Percentiles rank a stretch among this genome's conserved stretches.
phyloP scores from a whole-genome alignment of 2,113 vertebrate species.

The Forbesichthys agassizii region DNA sequence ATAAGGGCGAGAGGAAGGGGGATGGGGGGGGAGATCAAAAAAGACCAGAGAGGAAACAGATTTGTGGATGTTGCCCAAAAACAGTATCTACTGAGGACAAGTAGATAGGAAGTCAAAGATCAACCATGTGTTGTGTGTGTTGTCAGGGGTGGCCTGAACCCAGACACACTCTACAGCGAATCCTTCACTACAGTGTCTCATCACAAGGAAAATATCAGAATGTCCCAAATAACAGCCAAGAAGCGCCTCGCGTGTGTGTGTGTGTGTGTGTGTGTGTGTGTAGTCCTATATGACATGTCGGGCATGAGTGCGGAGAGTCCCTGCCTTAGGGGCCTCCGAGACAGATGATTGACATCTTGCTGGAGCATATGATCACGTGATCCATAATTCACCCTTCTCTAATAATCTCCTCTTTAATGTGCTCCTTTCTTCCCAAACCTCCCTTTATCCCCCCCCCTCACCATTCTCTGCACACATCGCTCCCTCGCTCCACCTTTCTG shows the following conservation, averaged over 20 bases:
- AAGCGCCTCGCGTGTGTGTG: slow-evolving; percentile 13
- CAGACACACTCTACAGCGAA: slow-evolving; percentile 34
- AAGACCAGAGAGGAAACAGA: slow-evolving; percentile 44
- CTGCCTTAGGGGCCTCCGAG: slow-evolving; percentile 59
- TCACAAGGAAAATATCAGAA: slow-evolving; percentile 45
- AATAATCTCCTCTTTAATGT: slow-evolving; percentile 33
- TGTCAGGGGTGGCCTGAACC: slow-evolving; percentile 31
- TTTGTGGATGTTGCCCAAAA: slow-evolving; percentile 45
- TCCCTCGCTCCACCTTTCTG: slow-evolving; percentile 7
- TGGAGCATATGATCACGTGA: slow-evolving; percentile 60
- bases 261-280: slow-evolving; percentile 14
- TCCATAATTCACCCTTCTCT: slow-evolving; percentile 38
- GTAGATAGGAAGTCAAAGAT: slow-evolving; percentile 41
- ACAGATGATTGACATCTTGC: slow-evolving; percentile 64
- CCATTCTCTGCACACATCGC: not conserved
- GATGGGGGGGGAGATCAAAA: slow-evolving; percentile 46
- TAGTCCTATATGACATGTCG: slow-evolving; percentile 48
- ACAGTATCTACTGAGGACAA: slow-evolving; percentile 59
- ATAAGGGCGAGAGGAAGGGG: slow-evolving; percentile 27
- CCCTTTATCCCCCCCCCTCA: slow-evolving; percentile 14
- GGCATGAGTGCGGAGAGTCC: slow-evolving; percentile 64
- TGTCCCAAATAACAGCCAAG: slow-evolving; percentile 47
- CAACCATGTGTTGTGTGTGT: slow-evolving; percentile 29
- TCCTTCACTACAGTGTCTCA: slow-evolving; percentile 52
- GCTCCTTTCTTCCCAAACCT: slow-evolving; percentile 12